phyloP scores from a whole-genome alignment of 1,140 invertebrate genomes.

The Myzus persicae region DNA sequence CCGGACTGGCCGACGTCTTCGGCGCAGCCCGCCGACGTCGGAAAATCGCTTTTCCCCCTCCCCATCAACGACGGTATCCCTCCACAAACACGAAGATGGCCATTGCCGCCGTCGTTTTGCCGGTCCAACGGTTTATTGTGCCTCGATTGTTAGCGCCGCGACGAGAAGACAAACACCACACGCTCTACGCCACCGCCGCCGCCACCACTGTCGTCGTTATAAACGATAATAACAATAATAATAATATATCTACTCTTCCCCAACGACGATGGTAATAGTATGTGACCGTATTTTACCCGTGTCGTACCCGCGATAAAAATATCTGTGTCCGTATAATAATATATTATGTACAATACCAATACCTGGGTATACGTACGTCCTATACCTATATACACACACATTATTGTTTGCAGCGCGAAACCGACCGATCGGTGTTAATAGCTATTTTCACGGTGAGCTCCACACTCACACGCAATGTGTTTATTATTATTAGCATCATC shows the following conservation, averaged over 20 bases:
- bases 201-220: not conserved
- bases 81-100: not conserved
- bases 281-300: not conserved
- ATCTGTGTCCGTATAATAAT: not conserved
- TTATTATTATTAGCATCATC: not conserved
- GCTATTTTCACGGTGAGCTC: conserved; percentile 40
- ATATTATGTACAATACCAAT: too few relatives aligned
- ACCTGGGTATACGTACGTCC: too few relatives aligned
- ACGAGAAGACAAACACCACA: not conserved
- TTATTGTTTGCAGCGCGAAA: conserved; percentile 1
- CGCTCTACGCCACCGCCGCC: not conserved
- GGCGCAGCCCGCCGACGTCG: not conserved
- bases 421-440: conserved; percentile 10
- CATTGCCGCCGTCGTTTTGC: not conserved
- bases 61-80: not conserved
- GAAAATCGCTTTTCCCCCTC: not conserved
- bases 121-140: conserved; percentile 37
- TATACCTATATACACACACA: not conserved
- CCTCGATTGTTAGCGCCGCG: not conserved
- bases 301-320: not conserved
- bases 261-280: not conserved
- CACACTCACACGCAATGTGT: not conserved
- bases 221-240: not conserved
- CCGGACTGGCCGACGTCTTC: not conserved
- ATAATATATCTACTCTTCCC: not conserved